A percentile compares a stretch with the other conserved stretches of the same genome.
These are phyloP conservation scores for Drosophila anomalata DNA, from an alignment of 2,888 invertebrate genomes.

Conservation along the genomic window DNA sequence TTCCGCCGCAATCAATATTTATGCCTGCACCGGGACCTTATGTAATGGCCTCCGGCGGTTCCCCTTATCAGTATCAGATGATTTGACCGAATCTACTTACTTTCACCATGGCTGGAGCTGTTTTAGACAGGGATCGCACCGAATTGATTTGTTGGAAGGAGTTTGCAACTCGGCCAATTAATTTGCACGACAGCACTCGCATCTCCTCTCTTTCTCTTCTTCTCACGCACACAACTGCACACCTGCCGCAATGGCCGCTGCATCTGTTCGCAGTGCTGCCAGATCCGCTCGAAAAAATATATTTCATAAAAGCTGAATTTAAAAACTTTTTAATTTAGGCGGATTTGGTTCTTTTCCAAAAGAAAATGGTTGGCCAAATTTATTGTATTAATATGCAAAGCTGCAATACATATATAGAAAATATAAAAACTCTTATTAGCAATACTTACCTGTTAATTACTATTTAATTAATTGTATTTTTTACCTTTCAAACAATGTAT, in stretches of 20 bases:
- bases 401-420: no score
- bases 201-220: conserved; percentile 45
- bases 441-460: no score
- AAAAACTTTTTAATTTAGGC: not conserved
- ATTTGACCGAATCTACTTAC: conserved; percentile 56
- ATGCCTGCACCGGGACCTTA: conserved; percentile 46
- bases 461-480: no score
- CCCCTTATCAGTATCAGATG: not conserved
- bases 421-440: no score
- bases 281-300: conserved; percentile 10
- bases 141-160: conserved; percentile 49
- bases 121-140: conserved; percentile 76
- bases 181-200: conserved; percentile 70
- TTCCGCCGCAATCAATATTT: conserved; percentile 60
- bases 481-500: no score
- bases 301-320: not conserved
- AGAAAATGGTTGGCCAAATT: not conserved
- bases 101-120: conserved; percentile 82
- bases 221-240: conserved; percentile 24
- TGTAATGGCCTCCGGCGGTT: conserved; percentile 44
- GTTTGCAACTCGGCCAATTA: conserved; percentile 66
- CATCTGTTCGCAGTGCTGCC: conserved; percentile 58
- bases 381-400: no score
- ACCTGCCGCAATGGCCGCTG: conserved; percentile 35
- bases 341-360: not conserved